Percentiles rank a stretch among this genome's conserved stretches.
Conservation (phyloP, 2,797 vertebrate genomes). For the Enteromius treurensis region DNA sequence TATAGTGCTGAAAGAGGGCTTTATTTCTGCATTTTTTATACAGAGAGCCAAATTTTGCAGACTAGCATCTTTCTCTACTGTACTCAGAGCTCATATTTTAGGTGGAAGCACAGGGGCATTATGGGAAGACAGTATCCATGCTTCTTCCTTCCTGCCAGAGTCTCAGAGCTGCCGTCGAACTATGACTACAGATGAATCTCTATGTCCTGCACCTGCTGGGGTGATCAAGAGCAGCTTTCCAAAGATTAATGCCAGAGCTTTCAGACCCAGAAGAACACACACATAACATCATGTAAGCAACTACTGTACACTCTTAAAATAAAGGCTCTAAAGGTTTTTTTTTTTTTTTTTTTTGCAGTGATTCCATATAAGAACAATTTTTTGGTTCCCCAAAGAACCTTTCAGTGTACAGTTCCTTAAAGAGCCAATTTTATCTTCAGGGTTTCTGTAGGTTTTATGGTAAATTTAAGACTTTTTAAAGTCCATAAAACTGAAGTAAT, state of each 20-base stretch:
- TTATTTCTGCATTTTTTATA: conserved; percentile 32
- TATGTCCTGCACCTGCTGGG: conserved; percentile 43
- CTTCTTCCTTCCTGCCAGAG: conserved; percentile 42
- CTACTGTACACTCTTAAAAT: neutral
- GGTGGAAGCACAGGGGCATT: conserved; percentile 33
- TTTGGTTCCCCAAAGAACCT: neutral
- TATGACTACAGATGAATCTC: conserved; percentile 39
- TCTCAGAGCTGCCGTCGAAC: conserved; percentile 42
- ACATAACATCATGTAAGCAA: neutral
- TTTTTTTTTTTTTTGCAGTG: neutral
- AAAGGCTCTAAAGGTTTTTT: neutral
- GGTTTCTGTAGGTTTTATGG: neutral
- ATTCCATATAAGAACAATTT: neutral
- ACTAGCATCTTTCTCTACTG: conserved; percentile 42
- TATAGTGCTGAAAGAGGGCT: conserved; percentile 31
- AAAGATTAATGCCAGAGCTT: conserved; percentile 42
- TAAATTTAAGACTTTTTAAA: neutral
- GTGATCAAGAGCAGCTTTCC: conserved; percentile 41
- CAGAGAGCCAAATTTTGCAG: conserved; percentile 27
- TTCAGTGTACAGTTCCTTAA: neutral
- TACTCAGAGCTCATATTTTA: conserved; percentile 42
- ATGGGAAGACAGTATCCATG: conserved; percentile 42
- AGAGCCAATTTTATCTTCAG: neutral
- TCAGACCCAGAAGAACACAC: neutral
- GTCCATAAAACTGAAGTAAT: neutral